Evolutionary conservation across 2,113 vertebrate genomes (phyloP), one percentile per base, ranked within the genome.

Genomic region (Sturnira hondurensis): DNA sequence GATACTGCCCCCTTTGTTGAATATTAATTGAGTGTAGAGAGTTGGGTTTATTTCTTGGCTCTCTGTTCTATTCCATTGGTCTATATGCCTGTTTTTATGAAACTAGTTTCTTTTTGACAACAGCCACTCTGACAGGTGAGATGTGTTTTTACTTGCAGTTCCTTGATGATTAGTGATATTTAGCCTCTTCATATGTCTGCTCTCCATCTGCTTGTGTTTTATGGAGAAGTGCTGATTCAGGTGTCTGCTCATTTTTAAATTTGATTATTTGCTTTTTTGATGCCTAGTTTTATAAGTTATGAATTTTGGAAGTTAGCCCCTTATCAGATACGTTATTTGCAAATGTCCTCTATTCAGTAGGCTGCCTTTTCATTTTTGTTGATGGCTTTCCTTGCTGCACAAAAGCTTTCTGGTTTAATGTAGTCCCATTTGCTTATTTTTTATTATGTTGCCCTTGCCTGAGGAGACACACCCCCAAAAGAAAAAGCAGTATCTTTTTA

Each of bases 401-500:
- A 52, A 52, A 77, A 77, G 31, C 28, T 47, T 76, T 76, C 45
- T 76, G 45, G 16, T 76, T 50, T 50, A 76, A 76, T 76, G 45
- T n/a, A 50, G 47, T 76, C 45, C 45, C 45, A 50, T 76, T 47
- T 50, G 45, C 31, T 77, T 77, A n/a, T 50, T 77, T 77, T 77
- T n/a, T 12, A 50, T 77, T 77, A 52, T 77, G 45, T 77, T 52
- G 31, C 47, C 47, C 31, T 77, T 77, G 74, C 45, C 74, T 10
- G 5, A n/a, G 33, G 74, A 77, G 47, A n/a, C 74, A 77, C 19
- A 52, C 47, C 45, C 74, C n/a, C 52, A 47, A 52, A 52, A 65
- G 90, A 91, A 91, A 81, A 63, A 83, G 19, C 71, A 82, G 2
- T 91, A 68, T 93, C 47, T 84, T 78, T 82, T 93, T 56, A 87